phyloP scores from a whole-genome alignment of 2,797 vertebrate genomes.

The Mus spretus region DNA sequence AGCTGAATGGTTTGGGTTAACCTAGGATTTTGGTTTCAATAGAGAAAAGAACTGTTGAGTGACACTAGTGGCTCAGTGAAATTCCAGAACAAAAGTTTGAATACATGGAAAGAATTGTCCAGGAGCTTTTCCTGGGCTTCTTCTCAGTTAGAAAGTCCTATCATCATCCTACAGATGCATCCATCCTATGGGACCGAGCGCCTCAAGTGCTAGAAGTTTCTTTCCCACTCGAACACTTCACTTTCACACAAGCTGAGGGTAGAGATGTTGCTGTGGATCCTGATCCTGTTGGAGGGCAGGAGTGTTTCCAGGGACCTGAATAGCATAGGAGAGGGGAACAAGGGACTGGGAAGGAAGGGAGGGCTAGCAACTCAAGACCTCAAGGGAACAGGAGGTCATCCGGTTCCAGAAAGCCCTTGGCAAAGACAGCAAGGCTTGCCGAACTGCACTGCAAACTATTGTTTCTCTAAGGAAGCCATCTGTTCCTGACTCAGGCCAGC shows the following conservation, averaged over 20 bases:
- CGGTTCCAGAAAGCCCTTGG: constrained; percentile 77
- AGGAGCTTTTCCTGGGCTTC: not conserved
- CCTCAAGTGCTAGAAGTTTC: not conserved
- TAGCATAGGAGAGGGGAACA: not conserved
- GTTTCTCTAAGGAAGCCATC: constrained; percentile 76
- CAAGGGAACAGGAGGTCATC: constrained; percentile 40
- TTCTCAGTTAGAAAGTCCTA: not conserved
- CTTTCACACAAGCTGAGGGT: not conserved
- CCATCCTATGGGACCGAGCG: not conserved
- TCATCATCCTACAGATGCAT: too few relatives aligned
- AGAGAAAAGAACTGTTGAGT: not conserved
- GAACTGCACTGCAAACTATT: constrained; percentile 41
- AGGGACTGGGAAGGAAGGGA: constrained; percentile 46
- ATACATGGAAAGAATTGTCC: not conserved
- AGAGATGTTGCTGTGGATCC: not conserved
- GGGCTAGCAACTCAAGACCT: not conserved
- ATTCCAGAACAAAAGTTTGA: not conserved
- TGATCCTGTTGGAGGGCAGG: not conserved
- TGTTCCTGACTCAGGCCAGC: constrained; percentile 13
- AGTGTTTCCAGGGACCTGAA: not conserved
- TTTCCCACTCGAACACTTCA: not conserved
- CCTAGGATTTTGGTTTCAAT: not conserved
- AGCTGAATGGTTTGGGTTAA: not conserved
- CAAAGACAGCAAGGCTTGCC: constrained; percentile 55
- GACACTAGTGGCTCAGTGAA: not conserved